Evolutionary conservation across 2,113 vertebrate genomes (phyloP).

Genomic region (Chaenogobius annularis): DNA sequence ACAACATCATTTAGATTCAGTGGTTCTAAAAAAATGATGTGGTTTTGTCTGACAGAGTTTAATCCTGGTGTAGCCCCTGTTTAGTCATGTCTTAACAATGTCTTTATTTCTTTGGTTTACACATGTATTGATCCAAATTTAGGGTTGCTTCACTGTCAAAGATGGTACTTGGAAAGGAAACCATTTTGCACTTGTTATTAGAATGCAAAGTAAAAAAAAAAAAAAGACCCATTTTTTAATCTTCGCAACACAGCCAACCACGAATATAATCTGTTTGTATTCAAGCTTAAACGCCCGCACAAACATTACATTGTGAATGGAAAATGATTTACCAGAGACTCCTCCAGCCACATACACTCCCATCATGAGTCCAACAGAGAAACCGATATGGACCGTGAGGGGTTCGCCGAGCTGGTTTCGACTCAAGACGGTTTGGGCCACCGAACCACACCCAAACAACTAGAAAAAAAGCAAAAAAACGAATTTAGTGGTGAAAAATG

Average conservation of each 20-base stretch:
- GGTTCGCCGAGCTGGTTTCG: slow-evolving; percentile 81
- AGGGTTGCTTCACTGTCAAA: background rate
- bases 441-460: slow-evolving; percentile 85
- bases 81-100: background rate
- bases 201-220: too few relatives aligned
- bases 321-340: slow-evolving; percentile 82
- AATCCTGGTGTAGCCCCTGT: background rate
- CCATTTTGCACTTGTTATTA: too few relatives aligned
- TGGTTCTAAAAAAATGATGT: background rate
- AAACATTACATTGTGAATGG: background rate
- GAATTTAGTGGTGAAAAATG: too few relatives aligned
- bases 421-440: slow-evolving; percentile 89
- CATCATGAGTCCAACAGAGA: slow-evolving; percentile 85
- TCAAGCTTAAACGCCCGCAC: background rate
- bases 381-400: slow-evolving; percentile 82
- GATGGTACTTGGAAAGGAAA: too few relatives aligned
- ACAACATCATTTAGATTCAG: slow-evolving; percentile 1
- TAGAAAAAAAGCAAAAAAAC: slow-evolving; percentile 26
- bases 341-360: slow-evolving; percentile 87
- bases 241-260: background rate
- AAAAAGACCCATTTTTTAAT: background rate
- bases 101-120: background rate
- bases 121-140: background rate
- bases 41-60: background rate
- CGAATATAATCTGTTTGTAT: background rate